phyloP scores from a whole-genome alignment of 2,888 invertebrate species.

The Liodrosophila aerea region DNA sequence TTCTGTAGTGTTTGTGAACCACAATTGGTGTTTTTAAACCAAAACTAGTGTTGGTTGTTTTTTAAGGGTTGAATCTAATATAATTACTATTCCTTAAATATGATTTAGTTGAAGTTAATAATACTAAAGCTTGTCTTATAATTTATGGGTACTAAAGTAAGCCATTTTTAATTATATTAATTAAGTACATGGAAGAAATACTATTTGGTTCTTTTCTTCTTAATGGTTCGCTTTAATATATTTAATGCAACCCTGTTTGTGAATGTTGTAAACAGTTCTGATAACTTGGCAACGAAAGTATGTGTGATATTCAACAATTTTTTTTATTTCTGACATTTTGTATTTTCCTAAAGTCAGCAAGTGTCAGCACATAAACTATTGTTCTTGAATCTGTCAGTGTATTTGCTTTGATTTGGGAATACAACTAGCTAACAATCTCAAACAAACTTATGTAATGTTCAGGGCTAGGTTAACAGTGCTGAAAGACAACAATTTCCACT shows the following conservation, averaged over 20 bases:
- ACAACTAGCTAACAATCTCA: conserved; percentile 1
- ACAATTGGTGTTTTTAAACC: no score
- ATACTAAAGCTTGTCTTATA: no score
- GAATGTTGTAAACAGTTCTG: conserved; percentile 25
- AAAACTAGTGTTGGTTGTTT: no score
- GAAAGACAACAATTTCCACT: conserved; percentile 4
- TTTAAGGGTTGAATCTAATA: no score
- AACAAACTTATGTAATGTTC: conserved; percentile 62
- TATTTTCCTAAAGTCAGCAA: background rate
- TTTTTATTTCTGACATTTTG: background rate
- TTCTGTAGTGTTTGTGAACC: no score
- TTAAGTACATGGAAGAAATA: no score
- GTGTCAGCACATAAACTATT: conserved; percentile 9
- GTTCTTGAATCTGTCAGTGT: background rate
- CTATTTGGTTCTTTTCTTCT: background rate
- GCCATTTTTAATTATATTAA: no score
- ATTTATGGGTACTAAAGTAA: no score
- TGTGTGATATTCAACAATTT: conserved; percentile 24
- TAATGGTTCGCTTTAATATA: no score
- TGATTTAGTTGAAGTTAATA: no score
- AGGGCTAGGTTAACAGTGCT: conserved; percentile 37
- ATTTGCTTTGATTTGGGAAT: background rate
- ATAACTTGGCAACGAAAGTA: conserved; percentile 31
- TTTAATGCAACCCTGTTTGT: no score
- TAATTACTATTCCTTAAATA: no score